Percentiles rank a stretch among this genome's conserved stretches.
Evolutionary conservation across 2,888 invertebrate genomes (phyloP).

Genomic region (Rotaria sp.): DNA sequence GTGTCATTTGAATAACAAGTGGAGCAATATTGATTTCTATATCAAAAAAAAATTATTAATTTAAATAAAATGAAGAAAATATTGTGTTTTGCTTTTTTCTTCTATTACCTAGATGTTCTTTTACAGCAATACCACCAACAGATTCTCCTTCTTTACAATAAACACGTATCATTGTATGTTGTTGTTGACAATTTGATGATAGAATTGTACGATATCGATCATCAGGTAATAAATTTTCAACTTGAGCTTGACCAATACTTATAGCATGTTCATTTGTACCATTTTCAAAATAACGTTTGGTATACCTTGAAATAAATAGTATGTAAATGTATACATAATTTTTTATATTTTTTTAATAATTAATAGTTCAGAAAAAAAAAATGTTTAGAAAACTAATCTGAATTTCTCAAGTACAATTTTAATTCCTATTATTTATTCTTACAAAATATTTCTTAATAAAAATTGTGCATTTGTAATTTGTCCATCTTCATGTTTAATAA

Average conservation of each 20-base stretch:
- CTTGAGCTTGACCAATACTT: neutral
- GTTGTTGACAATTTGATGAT: neutral
- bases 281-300: constrained; percentile 2
- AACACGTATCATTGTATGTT: constrained; percentile 32
- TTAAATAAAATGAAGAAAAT: too few relatives aligned
- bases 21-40: constrained; percentile 96
- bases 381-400: too few relatives aligned
- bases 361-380: too few relatives aligned
- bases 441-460: constrained; percentile 15
- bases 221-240: neutral
- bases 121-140: constrained; percentile 96
- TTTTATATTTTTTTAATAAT: too few relatives aligned
- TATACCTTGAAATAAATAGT: neutral
- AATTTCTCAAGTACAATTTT: too few relatives aligned
- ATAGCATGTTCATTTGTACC: neutral
- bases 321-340: neutral
- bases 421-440: neutral
- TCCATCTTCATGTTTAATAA: constrained; percentile 25
- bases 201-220: constrained; percentile 4
- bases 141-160: constrained; percentile 51
- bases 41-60: constrained; percentile 42
- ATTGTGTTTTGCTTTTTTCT: neutral
- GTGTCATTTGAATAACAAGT: constrained; percentile 74
- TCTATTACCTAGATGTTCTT: constrained; percentile 66
- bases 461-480: constrained; percentile 26